Conservation (phyloP, 2,888 invertebrate genomes). For the Chymomyza caudatula region DNA sequence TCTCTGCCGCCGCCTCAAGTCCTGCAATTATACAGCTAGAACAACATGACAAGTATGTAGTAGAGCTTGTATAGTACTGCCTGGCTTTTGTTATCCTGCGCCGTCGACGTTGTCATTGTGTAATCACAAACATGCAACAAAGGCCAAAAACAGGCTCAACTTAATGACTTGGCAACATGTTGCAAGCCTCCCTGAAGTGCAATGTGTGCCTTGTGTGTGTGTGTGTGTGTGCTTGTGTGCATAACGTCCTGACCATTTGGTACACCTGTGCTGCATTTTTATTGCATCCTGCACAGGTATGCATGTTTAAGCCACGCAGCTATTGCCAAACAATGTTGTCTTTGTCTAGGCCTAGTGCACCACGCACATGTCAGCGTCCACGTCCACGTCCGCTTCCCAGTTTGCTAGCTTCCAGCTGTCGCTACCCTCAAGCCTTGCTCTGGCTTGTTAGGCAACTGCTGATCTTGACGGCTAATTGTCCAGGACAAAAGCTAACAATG, state of each 20-base stretch:
- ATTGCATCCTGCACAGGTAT: conserved; percentile 59
- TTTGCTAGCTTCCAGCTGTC: conserved; percentile 30
- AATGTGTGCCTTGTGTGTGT: no score
- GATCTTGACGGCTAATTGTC: conserved; percentile 39
- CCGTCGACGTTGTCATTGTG: conserved; percentile 9
- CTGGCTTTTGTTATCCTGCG: conserved; percentile 45
- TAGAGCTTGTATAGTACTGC: conserved; percentile 27
- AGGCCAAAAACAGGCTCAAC: conserved; percentile 67
- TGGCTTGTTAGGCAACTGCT: not conserved
- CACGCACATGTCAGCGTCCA: not conserved
- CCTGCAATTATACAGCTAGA: conserved; percentile 51
- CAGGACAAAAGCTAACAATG: not conserved
- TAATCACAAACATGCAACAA: conserved; percentile 67
- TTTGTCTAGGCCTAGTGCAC: conserved; percentile 51
- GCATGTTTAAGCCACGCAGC: not conserved
- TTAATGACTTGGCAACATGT: conserved; percentile 71
- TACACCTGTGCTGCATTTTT: conserved; percentile 62
- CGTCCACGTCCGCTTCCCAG: conserved; percentile 1
- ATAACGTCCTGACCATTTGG: conserved; percentile 40
- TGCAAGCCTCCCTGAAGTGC: conserved; percentile 41
- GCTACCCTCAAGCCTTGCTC: conserved; percentile 34
- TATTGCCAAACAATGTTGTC: conserved; percentile 44
- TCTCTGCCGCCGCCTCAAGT: conserved; percentile 41
- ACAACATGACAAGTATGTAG: conserved; percentile 44
- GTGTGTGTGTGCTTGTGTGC: no score